phyloP scores from a whole-genome alignment of 2,888 invertebrate genomes.

The Eustalomyia histrio region DNA sequence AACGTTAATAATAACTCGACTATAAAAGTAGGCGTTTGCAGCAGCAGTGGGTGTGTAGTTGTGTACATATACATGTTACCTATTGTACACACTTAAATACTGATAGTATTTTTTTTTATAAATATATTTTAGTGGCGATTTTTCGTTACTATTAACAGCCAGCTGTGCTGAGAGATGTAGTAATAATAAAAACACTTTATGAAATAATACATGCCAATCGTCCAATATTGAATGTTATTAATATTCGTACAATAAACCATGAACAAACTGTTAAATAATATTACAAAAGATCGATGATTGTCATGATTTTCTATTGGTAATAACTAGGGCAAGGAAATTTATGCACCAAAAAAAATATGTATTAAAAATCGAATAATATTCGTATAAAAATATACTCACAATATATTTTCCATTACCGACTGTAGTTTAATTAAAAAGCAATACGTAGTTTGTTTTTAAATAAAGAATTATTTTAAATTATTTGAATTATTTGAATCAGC shows the following conservation, averaged over 20 bases:
- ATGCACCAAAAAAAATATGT: no score
- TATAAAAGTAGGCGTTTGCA: slow-evolving; percentile 67
- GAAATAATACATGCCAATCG: slow-evolving; percentile 11
- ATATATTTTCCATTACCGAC: no score
- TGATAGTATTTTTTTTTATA: not conserved
- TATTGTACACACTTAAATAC: not conserved
- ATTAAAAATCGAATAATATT: no score
- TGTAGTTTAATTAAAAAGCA: no score
- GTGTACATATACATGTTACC: not conserved
- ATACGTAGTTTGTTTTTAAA: no score
- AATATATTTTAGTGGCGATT: slow-evolving; percentile 13
- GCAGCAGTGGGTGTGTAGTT: slow-evolving; percentile 68
- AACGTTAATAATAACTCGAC: slow-evolving; percentile 3
- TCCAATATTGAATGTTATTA: slow-evolving; percentile 29
- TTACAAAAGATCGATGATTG: slow-evolving; percentile 73
- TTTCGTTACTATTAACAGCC: slow-evolving; percentile 47
- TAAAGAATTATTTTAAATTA: no score
- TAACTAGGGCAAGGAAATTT: no score
- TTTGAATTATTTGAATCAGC: no score
- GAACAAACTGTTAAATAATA: slow-evolving; percentile 39
- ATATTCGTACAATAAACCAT: slow-evolving; percentile 30
- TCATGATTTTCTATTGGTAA: slow-evolving; percentile 58
- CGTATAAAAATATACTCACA: no score
- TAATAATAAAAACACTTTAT: slow-evolving; percentile 19
- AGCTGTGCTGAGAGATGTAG: slow-evolving; percentile 12